Percentiles rank a stretch among this genome's conserved stretches.
Conservation (phyloP, 2,797 vertebrate genomes). For the Heliangelus exortis region DNA sequence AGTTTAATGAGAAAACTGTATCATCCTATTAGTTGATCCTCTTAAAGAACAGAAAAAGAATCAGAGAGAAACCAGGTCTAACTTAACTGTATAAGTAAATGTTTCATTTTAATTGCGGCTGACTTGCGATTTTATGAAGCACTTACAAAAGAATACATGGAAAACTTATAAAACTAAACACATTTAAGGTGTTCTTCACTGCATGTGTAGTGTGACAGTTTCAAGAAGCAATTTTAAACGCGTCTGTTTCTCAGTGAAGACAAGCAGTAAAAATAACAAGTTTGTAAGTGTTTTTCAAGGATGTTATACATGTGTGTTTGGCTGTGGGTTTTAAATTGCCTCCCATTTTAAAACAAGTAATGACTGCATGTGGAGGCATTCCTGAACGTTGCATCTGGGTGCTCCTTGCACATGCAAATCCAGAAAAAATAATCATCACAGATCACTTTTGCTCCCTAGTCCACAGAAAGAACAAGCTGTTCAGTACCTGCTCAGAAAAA, state of each 20-base stretch:
- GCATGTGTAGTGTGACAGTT: not conserved
- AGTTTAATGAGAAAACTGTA: not conserved
- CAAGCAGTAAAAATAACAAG: not conserved
- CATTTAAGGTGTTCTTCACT: not conserved
- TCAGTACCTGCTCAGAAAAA: not conserved
- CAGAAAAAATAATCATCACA: not conserved
- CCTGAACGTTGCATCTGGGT: not conserved
- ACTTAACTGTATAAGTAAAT: not conserved
- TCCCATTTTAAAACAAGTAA: not conserved
- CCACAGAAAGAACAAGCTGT: not conserved
- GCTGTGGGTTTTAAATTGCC: not conserved
- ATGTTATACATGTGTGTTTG: not conserved
- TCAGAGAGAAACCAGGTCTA: not conserved
- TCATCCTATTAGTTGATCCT: conserved; percentile 35
- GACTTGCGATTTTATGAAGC: not conserved
- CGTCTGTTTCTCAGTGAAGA: accelerated
- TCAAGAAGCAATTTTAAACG: not conserved
- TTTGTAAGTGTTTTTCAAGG: not conserved
- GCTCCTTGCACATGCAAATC: not conserved
- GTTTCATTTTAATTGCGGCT: not conserved
- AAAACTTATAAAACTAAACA: not conserved
- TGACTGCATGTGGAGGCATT: accelerated
- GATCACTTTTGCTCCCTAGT: not conserved
- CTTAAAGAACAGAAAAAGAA: not conserved
- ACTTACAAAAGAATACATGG: not conserved